Percentiles rank a stretch among this genome's conserved stretches.
Evolutionary conservation across 2,888 invertebrate genomes (phyloP).

Genomic region (Hipparchia sbordonii): DNA sequence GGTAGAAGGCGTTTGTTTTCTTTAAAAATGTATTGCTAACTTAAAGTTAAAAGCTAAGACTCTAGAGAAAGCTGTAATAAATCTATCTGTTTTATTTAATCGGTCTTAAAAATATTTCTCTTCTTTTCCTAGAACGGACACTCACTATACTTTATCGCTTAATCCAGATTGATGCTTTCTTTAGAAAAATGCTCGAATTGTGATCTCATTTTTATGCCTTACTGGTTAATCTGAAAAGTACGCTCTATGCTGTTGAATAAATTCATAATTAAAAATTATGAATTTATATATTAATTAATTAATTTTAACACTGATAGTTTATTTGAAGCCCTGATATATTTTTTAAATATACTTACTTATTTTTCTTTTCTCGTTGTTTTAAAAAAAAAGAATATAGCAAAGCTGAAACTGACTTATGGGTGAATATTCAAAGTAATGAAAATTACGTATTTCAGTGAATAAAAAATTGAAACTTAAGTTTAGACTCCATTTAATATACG

Average conservation of each 20-base stretch:
- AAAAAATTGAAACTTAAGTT: too few species aligned
- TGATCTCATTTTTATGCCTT: neutral
- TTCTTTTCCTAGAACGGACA: conserved; percentile 14
- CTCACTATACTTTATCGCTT: conserved; percentile 13
- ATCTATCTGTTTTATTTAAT: conserved; percentile 20
- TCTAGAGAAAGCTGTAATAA: conserved; percentile 20
- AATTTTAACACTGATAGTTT: neutral
- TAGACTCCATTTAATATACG: too few species aligned
- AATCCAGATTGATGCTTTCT: conserved; percentile 24
- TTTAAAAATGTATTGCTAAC: conserved; percentile 16
- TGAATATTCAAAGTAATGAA: too few species aligned
- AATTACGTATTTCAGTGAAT: too few species aligned
- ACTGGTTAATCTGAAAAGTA: too few species aligned
- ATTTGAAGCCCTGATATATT: too few species aligned
- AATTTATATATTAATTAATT: too few species aligned
- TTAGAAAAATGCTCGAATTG: conserved; percentile 9
- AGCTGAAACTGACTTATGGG: too few species aligned
- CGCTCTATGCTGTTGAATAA: neutral
- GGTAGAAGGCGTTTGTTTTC: conserved; percentile 1
- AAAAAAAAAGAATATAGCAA: too few species aligned
- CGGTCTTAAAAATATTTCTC: conserved; percentile 23
- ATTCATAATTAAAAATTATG: too few species aligned
- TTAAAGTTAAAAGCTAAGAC: conserved; percentile 18
- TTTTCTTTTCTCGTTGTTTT: too few species aligned
- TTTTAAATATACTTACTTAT: too few species aligned